phyloP scores from a whole-genome alignment of 2,888 invertebrate species.

The Apotomis capreana region DNA sequence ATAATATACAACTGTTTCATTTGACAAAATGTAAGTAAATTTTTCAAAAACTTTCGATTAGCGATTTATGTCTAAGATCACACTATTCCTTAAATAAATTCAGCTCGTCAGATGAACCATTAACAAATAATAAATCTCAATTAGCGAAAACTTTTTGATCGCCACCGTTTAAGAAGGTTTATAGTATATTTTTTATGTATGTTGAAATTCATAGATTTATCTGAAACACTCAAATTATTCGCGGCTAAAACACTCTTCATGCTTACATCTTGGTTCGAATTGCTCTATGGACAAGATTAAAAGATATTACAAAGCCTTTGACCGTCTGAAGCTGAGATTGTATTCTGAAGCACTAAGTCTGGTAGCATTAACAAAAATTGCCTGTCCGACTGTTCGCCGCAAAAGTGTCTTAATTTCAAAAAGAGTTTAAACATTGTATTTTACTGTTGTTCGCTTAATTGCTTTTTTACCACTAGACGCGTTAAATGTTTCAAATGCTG shows the following conservation, averaged over 20 bases:
- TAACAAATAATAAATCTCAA: too few species aligned
- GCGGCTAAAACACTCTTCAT: neutral
- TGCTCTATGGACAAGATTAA: constrained; percentile 46
- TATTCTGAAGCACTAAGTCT: constrained; percentile 15
- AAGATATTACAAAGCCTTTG: constrained; percentile 46
- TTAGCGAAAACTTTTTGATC: too few species aligned
- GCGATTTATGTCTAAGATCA: too few species aligned
- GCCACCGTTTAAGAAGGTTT: too few species aligned
- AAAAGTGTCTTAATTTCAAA: neutral
- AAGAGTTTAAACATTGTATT: neutral
- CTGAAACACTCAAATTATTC: neutral
- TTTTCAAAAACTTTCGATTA: too few species aligned
- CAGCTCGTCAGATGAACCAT: too few species aligned
- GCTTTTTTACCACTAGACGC: neutral
- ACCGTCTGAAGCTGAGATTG: constrained; percentile 27
- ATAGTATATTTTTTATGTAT: too few species aligned
- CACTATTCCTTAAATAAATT: too few species aligned
- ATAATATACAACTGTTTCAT: too few species aligned
- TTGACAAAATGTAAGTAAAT: too few species aligned
- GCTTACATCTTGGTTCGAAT: constrained; percentile 37
- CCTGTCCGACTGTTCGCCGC: constrained; percentile 5
- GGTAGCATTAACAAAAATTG: constrained; percentile 16
- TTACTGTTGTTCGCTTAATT: neutral
- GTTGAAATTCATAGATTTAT: too few species aligned
- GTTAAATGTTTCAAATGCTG: neutral